Percentiles rank a stretch among this genome's conserved stretches.
Conservation (phyloP, 2,797 vertebrate genomes). For the Melanotaenia maccullochi region DNA sequence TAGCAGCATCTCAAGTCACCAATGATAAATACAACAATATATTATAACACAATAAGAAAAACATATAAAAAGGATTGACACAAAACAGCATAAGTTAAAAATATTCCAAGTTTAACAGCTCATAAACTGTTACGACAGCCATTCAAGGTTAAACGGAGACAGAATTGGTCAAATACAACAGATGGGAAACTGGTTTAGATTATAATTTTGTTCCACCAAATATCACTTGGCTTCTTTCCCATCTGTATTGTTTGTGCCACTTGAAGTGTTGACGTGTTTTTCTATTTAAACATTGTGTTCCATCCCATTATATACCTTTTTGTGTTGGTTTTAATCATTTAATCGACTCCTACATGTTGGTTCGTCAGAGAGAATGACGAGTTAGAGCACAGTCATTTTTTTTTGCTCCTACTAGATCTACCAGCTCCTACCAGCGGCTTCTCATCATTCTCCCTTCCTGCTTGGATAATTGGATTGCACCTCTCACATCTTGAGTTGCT, state of each 20-base stretch:
- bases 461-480: conserved; percentile 80
- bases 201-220: too few relatives aligned
- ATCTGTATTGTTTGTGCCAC: too few relatives aligned
- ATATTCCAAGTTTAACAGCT: too few relatives aligned
- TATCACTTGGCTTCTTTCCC: too few relatives aligned
- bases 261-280: not conserved
- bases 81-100: not conserved
- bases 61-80: not conserved
- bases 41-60: not conserved
- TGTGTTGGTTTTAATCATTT: not conserved
- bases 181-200: too few relatives aligned
- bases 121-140: not conserved
- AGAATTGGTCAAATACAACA: not conserved
- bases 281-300: not conserved
- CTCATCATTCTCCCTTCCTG: conserved; percentile 37
- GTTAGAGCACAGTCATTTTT: conserved; percentile 13
- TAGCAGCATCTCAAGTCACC: not conserved
- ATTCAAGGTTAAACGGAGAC: not conserved
- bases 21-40: not conserved
- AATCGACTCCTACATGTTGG: not conserved
- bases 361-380: conserved; percentile 13
- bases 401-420: conserved; percentile 53
- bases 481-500: conserved; percentile 76
- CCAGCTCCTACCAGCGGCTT: conserved; percentile 39
- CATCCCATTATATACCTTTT: not conserved